phyloP scores from a whole-genome alignment of 2,888 invertebrate genomes.

The Theristus sp. region DNA sequence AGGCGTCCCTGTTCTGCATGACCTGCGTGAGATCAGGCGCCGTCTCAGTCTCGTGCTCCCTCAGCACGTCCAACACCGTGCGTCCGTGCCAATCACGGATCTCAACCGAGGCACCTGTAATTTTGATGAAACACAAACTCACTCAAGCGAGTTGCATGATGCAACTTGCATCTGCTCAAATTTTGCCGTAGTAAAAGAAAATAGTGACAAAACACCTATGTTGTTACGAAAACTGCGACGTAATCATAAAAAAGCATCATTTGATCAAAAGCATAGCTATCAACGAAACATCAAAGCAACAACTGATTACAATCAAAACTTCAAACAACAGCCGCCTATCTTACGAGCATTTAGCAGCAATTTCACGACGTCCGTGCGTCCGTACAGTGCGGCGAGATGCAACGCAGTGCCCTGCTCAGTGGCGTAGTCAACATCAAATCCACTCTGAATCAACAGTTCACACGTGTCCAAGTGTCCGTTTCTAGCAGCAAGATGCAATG shows the following conservation, averaged over 20 bases:
- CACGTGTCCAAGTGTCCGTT: slow-evolving; percentile 50
- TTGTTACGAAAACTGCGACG: too few species aligned
- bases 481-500: slow-evolving; percentile 54
- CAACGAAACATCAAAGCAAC: too few species aligned
- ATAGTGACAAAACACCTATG: too few species aligned
- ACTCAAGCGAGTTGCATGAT: too few species aligned
- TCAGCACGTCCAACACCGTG: slow-evolving; percentile 66
- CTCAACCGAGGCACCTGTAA: slow-evolving; percentile 55
- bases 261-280: too few species aligned
- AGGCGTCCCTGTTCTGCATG: slow-evolving; percentile 36
- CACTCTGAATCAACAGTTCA: slow-evolving; percentile 46
- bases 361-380: slow-evolving; percentile 21
- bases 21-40: slow-evolving; percentile 66
- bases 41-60: slow-evolving; percentile 68
- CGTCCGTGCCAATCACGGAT: slow-evolving; percentile 58
- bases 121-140: background rate
- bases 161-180: too few species aligned
- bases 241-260: too few species aligned
- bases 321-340: too few species aligned
- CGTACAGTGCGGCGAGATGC: slow-evolving; percentile 26
- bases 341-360: slow-evolving; percentile 18
- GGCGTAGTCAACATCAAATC: slow-evolving; percentile 45
- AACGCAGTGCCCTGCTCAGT: slow-evolving; percentile 27
- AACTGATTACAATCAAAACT: too few species aligned
- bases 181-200: too few species aligned